Evolutionary conservation across 2,797 vertebrate species (phyloP).

Genomic region (Garrulus glandarius): DNA sequence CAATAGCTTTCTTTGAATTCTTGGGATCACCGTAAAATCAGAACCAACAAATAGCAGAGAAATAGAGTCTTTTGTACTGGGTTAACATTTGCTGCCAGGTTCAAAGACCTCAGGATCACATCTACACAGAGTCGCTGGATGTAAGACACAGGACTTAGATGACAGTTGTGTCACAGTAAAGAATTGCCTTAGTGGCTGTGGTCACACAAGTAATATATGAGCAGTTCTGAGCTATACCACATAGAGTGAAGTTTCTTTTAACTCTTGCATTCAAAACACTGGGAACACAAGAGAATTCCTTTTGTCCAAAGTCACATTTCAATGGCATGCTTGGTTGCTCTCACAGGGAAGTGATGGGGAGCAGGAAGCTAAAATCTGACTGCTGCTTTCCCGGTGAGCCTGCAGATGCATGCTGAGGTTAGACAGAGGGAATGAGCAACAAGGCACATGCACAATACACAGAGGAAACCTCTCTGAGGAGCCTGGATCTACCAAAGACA

Average conservation of each 20-base stretch:
- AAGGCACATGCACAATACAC: fast-evolving
- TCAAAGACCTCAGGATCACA: neutral
- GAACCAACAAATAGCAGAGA: neutral
- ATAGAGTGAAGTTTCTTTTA: neutral
- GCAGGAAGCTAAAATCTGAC: neutral
- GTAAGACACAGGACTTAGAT: neutral
- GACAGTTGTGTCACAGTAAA: neutral
- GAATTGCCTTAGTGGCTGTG: neutral
- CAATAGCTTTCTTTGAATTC: neutral
- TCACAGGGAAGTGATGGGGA: neutral
- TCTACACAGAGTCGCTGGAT: fast-evolving
- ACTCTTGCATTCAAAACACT: neutral
- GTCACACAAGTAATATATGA: neutral
- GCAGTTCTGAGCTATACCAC: neutral
- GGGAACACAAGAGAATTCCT: neutral
- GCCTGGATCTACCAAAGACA: neutral
- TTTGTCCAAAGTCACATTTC: neutral
- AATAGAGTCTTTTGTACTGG: neutral
- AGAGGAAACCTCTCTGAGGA: neutral
- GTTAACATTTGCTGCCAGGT: neutral
- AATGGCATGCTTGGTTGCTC: neutral
- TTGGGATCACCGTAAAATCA: neutral
- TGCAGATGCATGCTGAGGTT: neutral
- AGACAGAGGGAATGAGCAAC: neutral
- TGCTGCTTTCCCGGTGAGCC: neutral